These are phyloP conservation scores for Scaptomyza parva DNA, from an alignment of 2,888 invertebrate species.

Conservation along the genomic window DNA sequence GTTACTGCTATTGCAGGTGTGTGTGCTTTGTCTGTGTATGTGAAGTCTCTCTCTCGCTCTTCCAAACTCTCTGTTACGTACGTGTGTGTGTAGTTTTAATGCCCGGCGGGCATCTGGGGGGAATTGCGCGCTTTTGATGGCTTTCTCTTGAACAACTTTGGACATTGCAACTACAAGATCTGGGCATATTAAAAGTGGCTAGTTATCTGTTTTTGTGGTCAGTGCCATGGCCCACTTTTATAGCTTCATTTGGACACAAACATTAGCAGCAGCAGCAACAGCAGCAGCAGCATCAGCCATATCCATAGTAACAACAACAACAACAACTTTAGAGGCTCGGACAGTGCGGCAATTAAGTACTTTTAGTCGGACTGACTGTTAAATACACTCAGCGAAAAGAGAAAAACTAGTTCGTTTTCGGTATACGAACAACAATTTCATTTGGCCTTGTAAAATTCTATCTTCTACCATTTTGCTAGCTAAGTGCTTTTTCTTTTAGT, in stretches of 20 bases:
- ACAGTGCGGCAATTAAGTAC: slow-evolving; percentile 42
- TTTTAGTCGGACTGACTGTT: slow-evolving; percentile 3
- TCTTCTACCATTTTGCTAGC: not conserved
- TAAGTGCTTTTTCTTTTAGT: slow-evolving; percentile 5
- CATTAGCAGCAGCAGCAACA: slow-evolving; percentile 22
- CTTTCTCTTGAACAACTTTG: slow-evolving; percentile 73
- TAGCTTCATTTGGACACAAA: slow-evolving; percentile 69
- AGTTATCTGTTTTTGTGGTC: slow-evolving; percentile 63
- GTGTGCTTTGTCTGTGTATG: slow-evolving; percentile 23
- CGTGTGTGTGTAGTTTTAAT: slow-evolving; percentile 48
- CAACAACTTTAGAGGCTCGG: slow-evolving; percentile 23
- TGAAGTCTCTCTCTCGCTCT: slow-evolving; percentile 4
- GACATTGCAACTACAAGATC: slow-evolving; percentile 51
- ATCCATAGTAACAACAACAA: slow-evolving; percentile 16
- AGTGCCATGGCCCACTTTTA: slow-evolving; percentile 73
- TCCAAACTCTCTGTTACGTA: slow-evolving; percentile 1
- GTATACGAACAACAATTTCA: not conserved
- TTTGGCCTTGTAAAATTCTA: not conserved
- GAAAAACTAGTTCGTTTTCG: not conserved
- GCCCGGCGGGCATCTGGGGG: slow-evolving; percentile 60
- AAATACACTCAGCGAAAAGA: slow-evolving; percentile 30
- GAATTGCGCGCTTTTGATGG: slow-evolving; percentile 72
- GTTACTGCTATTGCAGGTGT: slow-evolving; percentile 46
- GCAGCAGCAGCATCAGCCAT: slow-evolving; percentile 18
- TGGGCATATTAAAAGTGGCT: slow-evolving; percentile 65